Conservation (phyloP, 2,888 invertebrate genomes). For the Pandemis corylana region DNA sequence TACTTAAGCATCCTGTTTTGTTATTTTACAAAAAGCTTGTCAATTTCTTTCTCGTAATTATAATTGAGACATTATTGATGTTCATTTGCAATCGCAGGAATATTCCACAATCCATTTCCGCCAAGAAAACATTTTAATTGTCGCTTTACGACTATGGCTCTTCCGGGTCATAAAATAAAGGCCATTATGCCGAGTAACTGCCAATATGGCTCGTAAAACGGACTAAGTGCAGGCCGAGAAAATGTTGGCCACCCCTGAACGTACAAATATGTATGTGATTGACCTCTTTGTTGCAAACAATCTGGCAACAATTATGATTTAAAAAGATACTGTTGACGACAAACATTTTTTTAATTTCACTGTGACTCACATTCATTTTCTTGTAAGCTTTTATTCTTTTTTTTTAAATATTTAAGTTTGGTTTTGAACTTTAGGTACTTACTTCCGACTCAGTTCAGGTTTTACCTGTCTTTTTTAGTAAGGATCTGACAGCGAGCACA, state of each 20-base stretch:
- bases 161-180: slow-evolving; percentile 41
- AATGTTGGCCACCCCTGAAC: slow-evolving; percentile 11
- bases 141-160: slow-evolving; percentile 38
- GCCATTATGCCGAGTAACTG: slow-evolving; percentile 36
- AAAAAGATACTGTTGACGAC: not conserved
- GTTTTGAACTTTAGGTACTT: too few relatives aligned
- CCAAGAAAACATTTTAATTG: slow-evolving; percentile 41
- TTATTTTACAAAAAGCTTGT: not conserved
- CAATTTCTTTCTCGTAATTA: not conserved
- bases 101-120: slow-evolving; percentile 38
- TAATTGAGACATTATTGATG: slow-evolving; percentile 10
- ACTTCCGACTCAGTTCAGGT: too few relatives aligned
- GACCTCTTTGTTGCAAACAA: slow-evolving; percentile 17
- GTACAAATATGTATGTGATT: slow-evolving; percentile 42
- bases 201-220: slow-evolving; percentile 27
- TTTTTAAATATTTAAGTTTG: too few relatives aligned
- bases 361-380: too few relatives aligned
- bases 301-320: not conserved
- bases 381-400: too few relatives aligned
- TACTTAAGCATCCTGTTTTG: too few relatives aligned
- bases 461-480: too few relatives aligned
- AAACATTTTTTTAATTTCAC: too few relatives aligned
- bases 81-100: slow-evolving; percentile 30
- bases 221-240: slow-evolving; percentile 23
- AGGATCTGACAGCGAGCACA: too few relatives aligned